These are phyloP conservation scores for Myanophis thanlyinensis DNA, from an alignment of 2,113 vertebrate species.

Conservation along the genomic window DNA sequence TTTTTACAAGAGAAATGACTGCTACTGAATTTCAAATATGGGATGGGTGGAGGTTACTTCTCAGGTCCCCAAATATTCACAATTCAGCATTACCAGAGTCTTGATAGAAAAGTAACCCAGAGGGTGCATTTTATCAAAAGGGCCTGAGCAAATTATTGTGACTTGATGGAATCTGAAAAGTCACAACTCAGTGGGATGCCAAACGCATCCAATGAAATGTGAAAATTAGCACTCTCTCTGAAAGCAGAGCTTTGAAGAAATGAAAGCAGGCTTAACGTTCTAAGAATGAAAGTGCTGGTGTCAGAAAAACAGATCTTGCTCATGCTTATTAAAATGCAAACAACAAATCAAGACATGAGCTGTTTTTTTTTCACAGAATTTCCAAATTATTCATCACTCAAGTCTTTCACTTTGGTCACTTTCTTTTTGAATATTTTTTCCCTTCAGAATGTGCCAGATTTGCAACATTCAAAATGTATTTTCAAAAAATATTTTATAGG, in stretches of 20 bases:
- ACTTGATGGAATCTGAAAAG: slow-evolving; percentile 58
- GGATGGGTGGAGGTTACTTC: slow-evolving; percentile 45
- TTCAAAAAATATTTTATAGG: neutral
- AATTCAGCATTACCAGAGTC: slow-evolving; percentile 43
- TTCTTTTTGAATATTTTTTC: slow-evolving; percentile 2
- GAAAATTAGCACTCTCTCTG: slow-evolving; percentile 67
- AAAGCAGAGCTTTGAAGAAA: slow-evolving; percentile 46
- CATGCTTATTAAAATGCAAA: slow-evolving; percentile 56
- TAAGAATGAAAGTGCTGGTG: slow-evolving; percentile 61
- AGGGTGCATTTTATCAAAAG: slow-evolving; percentile 59
- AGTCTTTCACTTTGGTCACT: slow-evolving; percentile 15
- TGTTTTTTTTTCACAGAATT: slow-evolving; percentile 46
- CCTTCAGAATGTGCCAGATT: neutral
- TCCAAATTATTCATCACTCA: slow-evolving; percentile 21
- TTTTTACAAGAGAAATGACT: slow-evolving; percentile 47
- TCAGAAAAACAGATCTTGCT: slow-evolving; percentile 64
- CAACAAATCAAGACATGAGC: slow-evolving; percentile 15
- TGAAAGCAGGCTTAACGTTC: slow-evolving; percentile 57
- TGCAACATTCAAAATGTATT: slow-evolving; percentile 9
- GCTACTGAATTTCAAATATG: slow-evolving; percentile 58
- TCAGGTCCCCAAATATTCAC: slow-evolving; percentile 35
- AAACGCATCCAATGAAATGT: slow-evolving; percentile 65
- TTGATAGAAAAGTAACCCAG: slow-evolving; percentile 54
- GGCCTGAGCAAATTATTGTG: slow-evolving; percentile 47
- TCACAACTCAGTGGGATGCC: slow-evolving; percentile 65